A percentile compares a stretch with the other conserved stretches of the same genome.
These are phyloP conservation scores for Poeciliopsis occidentalis DNA, from an alignment of 2,113 vertebrate species.

Conservation along the genomic window DNA sequence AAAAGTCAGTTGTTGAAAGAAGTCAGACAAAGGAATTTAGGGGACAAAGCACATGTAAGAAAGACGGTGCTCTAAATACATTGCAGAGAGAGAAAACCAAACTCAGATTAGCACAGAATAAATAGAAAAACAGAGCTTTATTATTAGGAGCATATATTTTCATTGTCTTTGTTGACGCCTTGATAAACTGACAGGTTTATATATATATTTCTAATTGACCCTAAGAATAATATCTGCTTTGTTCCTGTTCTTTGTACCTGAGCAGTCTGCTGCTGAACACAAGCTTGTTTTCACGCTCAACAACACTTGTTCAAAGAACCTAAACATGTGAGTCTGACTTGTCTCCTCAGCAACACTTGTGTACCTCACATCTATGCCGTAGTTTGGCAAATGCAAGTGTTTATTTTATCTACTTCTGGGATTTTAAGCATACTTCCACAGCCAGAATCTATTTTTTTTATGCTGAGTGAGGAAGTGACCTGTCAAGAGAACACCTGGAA, in stretches of 20 bases:
- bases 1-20: no score
- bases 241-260: not conserved
- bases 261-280: not conserved
- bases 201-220: not conserved
- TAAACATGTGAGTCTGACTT: not conserved
- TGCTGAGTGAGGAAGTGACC: not conserved
- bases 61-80: not conserved
- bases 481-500: conserved; percentile 5
- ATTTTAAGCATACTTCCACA: not conserved
- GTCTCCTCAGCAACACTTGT: not conserved
- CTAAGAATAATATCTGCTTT: not conserved
- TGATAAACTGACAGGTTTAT: not conserved
- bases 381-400: not conserved
- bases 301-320: not conserved
- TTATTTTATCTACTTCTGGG: not conserved
- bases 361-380: no score
- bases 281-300: no score
- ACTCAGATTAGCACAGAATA: not conserved
- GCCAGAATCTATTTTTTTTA: conserved; percentile 5
- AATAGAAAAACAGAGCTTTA: not conserved
- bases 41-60: no score
- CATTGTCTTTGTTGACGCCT: not conserved
- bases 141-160: not conserved
- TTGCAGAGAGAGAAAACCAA: not conserved
- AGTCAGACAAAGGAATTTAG: no score